Base-by-base conservation (phyloP, 2,113 vertebrate genomes). In the Tragulus kanchil region DNA sequence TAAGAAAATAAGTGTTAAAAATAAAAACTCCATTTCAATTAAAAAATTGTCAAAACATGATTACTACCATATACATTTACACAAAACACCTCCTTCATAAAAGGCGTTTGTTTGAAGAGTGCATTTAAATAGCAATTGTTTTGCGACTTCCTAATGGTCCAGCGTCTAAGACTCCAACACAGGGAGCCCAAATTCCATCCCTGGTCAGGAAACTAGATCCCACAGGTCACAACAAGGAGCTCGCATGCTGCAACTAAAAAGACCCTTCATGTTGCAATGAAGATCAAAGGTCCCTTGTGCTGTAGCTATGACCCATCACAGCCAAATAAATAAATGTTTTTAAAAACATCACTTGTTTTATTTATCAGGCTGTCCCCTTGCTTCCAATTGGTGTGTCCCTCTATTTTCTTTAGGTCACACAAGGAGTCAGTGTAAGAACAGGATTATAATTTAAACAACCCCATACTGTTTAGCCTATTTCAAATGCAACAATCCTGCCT, bases 1-100 rank as follows among this genome's bases (percentile, higher is more conserved):
- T 45, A 94, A 64, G 64, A 85, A 94, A 90, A 83, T 93, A 93
- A 42, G 25, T 42, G 4, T 65, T 50, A 89, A 61, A 89, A 96
- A 88, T 42, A 85, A 79, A 62, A 79, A 61, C 36, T 14, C 36
- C 17, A 56, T 81, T 93, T 91, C 42, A 52, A 17, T 79, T 54
- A 94, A 16, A 90, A 93, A 3, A 7, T 14, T 45, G 2, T 82
- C 61, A 88, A 94, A 91, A 21, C 13, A 95, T 85, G 50, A 95
- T 61, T 21, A 8, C 0, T 12, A 14, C 7, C 50, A 42, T 85
- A 58, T 59, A 23, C 52, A 79, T n/a, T 58, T 54, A 54, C 1
- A 14, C 28, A 26, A 13, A 92, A 3, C 12, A 56, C 8, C 23
- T 71, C 11, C 13, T 94, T 81, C 45, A 64, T 19, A 81, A 89